Evolutionary conservation across 2,113 vertebrate genomes (phyloP).

Genomic region (Setophaga kirtlandii): DNA sequence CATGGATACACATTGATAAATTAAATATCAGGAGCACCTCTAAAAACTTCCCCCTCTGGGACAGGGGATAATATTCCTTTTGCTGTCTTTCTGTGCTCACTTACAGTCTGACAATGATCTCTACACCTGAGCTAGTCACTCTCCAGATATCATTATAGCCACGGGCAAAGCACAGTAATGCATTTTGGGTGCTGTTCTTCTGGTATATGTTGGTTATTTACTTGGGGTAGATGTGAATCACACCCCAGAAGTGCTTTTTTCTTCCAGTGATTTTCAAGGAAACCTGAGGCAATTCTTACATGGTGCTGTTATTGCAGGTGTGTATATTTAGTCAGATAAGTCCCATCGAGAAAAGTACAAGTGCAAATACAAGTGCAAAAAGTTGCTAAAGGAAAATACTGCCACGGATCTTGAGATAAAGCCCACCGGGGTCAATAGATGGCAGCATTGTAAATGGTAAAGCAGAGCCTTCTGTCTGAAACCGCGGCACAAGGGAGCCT

Average conservation of each 20-base stretch:
- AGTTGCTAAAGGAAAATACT: not conserved
- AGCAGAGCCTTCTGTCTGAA: not conserved
- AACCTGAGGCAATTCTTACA: not conserved
- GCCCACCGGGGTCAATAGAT: not conserved
- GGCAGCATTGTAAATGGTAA: conserved; percentile 42
- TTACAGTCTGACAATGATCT: not conserved
- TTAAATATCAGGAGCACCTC: not conserved
- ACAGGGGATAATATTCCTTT: not conserved
- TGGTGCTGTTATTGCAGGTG: not conserved
- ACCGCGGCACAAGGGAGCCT: not conserved
- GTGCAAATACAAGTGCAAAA: not conserved
- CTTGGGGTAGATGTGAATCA: not conserved
- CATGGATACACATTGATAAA: not conserved
- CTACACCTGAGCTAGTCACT: not conserved
- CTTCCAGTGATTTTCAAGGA: not conserved
- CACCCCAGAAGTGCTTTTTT: not conserved
- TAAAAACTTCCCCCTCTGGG: not conserved
- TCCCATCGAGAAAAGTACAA: not conserved
- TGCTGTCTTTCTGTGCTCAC: not conserved
- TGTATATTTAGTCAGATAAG: not conserved
- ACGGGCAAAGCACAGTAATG: not conserved
- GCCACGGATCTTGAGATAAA: not conserved
- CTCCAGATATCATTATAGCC: not conserved
- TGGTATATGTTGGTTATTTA: not conserved
- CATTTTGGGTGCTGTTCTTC: not conserved